Evolutionary conservation across 2,797 vertebrate species (phyloP), one percentile per base, ranked within the genome.

Genomic region (Clarias fuscus): DNA sequence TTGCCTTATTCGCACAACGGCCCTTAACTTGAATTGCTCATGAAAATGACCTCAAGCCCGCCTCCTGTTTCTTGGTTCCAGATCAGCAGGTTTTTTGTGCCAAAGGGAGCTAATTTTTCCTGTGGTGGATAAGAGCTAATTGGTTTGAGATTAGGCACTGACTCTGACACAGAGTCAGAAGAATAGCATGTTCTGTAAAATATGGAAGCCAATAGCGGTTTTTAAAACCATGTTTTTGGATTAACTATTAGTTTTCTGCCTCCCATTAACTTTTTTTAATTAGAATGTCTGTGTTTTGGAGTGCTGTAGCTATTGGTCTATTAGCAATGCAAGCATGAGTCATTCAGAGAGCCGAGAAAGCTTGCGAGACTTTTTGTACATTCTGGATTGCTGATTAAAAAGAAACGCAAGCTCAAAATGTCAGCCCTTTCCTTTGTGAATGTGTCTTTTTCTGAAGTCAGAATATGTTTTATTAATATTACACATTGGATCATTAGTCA

Each of bases 151-250:
- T 48, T 53, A 65, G 62, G n/a, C 40, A 48, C 53, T 22, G 53
- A 77, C 48, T 76, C 75, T 77, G 75, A 58, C 53, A 77, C 53
- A 58, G 17, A 77, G 53, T 75, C n/a, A 58, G 73, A 58, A 56
- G 14, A 75, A 75, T 20, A 17, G 72, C n/a, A 17, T 33, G 56
- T 37, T 78, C 56, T 22, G 27, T 58, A 20, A 77, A 77, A 75
- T 22, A 56, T 53, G 15, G 48, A 76, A 17, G 48, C 48, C 73
- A 76, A 10, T 18, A 53, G n/a, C 3, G 18, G 2, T 53, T 59
- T 77, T 77, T 33, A 72, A 48, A 73, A 11, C 30, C 33, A 30
- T 1, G 18, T 33, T 59, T 37, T 20, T 77, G 43, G 24, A 75
- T 75, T 27, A 56, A 53, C 13, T 75, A 27, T 75, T 53, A 43